These are phyloP conservation scores for Drosophila ezoana DNA, from an alignment of 2,888 invertebrate species.

Conservation along the genomic window DNA sequence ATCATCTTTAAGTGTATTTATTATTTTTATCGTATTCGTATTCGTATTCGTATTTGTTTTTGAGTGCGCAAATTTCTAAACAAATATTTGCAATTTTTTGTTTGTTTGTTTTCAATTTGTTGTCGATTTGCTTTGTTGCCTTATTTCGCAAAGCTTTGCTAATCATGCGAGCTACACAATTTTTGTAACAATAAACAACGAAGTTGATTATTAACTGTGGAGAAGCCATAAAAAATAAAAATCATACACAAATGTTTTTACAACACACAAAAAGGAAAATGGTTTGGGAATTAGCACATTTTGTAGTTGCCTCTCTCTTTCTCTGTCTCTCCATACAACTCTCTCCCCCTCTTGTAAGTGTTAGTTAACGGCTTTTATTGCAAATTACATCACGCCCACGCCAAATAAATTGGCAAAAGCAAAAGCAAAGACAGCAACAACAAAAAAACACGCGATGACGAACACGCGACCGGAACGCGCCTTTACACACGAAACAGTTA, in stretches of 20 bases:
- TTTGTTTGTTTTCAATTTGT: constrained; percentile 30
- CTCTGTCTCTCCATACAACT: neutral
- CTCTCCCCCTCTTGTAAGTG: constrained; percentile 35
- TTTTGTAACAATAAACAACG: constrained; percentile 71
- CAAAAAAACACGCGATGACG: constrained; percentile 64
- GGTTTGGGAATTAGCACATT: constrained; percentile 68
- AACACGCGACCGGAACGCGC: constrained; percentile 76
- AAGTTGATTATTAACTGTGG: constrained; percentile 70
- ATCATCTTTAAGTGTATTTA: constrained; percentile 37
- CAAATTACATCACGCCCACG: constrained; percentile 79
- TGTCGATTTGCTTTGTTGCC: constrained; percentile 17
- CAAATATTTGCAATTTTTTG: constrained; percentile 39
- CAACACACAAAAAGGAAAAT: constrained; percentile 11
- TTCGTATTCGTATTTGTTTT: constrained; percentile 4
- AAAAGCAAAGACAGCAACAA: constrained; percentile 4
- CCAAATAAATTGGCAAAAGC: constrained; percentile 46
- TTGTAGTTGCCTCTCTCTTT: constrained; percentile 17
- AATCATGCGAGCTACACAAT: constrained; percentile 41
- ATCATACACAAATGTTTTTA: constrained; percentile 35
- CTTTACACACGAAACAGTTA: constrained; percentile 50
- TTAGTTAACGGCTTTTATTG: constrained; percentile 76
- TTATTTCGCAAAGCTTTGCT: constrained; percentile 46
- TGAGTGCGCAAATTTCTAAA: constrained; percentile 41
- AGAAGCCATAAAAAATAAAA: constrained; percentile 41
- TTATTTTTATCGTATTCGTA: constrained; percentile 14